Conservation (phyloP, 2,888 invertebrate species). For the Micoletzkya japonica region DNA sequence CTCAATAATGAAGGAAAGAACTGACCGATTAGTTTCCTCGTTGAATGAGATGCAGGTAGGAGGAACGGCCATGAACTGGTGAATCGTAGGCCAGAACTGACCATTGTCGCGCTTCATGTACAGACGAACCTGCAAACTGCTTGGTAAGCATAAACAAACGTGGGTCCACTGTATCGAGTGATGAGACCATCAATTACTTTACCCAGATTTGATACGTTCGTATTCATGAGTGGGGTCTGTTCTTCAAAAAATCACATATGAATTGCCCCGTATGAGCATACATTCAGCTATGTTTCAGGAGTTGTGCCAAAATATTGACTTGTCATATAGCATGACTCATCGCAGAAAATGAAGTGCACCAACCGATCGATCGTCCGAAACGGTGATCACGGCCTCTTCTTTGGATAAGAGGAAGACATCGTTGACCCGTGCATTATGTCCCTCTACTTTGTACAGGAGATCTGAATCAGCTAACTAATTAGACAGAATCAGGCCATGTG, state of each 20-base stretch:
- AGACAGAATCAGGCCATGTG: too few relatives aligned
- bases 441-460: conserved; percentile 56
- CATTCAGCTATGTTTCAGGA: too few relatives aligned
- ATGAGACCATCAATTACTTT: too few relatives aligned
- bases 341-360: background rate
- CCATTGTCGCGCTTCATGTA: conserved; percentile 96
- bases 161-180: too few relatives aligned
- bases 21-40: conserved; percentile 53
- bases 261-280: background rate
- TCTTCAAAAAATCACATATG: too few relatives aligned
- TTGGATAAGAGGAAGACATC: conserved; percentile 50
- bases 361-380: conserved; percentile 27
- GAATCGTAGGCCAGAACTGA: conserved; percentile 98
- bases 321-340: too few relatives aligned
- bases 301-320: too few relatives aligned
- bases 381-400: conserved; percentile 44
- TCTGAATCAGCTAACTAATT: conserved; percentile 39
- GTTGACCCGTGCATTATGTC: conserved; percentile 58
- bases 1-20: conserved; percentile 25
- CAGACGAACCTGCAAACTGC: conserved; percentile 75
- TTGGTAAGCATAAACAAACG: too few relatives aligned
- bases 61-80: conserved; percentile 66
- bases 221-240: too few relatives aligned
- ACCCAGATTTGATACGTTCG: too few relatives aligned
- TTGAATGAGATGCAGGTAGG: conserved; percentile 54